Base-by-base conservation (phyloP, 92 coral and sea anemone genomes). In the Zoanthus sociatus region DNA sequence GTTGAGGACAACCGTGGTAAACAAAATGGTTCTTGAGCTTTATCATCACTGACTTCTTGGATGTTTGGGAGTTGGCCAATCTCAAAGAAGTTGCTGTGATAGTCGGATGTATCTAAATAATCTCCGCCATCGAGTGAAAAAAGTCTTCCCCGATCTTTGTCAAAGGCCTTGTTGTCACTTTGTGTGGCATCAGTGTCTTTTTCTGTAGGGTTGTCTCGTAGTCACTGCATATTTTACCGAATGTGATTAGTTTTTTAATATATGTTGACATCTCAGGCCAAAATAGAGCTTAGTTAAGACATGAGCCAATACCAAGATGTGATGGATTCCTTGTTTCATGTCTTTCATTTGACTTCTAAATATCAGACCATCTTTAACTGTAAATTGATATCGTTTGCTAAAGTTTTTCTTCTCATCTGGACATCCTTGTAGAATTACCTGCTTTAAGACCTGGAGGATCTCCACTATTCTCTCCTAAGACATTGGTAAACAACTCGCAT, bases 21-120 rank as follows among this genome's bases (percentile, higher is more conserved):
- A 91, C 83, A 33, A 91, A 91, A 54, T 88, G 83, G 78, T 78
- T 84, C 77, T 90, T 87, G 30, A 84, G 83, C 31, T 71, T 7
- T 54, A 26, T 26, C 26, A 26, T 26, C 26, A 26, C 26, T 37
- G 42, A 4, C 42, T 37, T 2, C 42, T 37, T 37, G 42, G 42
- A 37, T 37, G 42, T 37, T 37, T 37, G 42, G 42, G 42, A 37
- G 42, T 37, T 51, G 42, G 75, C 87, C 88, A 30, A 73, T 64
- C 32, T 90, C 93, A 48, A 72, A 88, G 72, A 91, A 82, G 46
- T 88, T 88, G 75, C 89, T 91, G 87, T 82, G 83, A 15, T 91
- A 91, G 77, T 91, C 32, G 42, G 42, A 37, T 37, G 42, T 37
- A 4, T 2, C 42, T 37, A 4, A 37, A 4, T 37, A 0, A 37